Evolutionary conservation across 2,113 vertebrate genomes (phyloP), one percentile per base, ranked within the genome.

Genomic region (Nibea coibor): DNA sequence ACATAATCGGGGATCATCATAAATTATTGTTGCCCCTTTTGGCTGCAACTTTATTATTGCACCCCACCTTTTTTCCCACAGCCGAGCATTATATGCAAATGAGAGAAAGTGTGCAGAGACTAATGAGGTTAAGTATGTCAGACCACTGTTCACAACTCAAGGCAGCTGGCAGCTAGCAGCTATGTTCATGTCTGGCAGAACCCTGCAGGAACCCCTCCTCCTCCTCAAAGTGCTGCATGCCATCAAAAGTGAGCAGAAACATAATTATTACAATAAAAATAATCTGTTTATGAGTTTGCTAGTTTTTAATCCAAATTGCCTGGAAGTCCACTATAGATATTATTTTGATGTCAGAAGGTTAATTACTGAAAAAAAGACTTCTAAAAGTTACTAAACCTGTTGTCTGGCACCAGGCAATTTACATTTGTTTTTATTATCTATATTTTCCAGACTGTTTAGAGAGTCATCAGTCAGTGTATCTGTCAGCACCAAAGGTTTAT

Each of bases 1-100:
- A 90, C 57, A 75, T 81, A 79, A 80, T 75, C 45, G 22, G 70
- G 74, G 89, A 83, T 88, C 75, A 85, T 90, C 76, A 85, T 87
- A 89, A 90, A 87, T 89, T 81, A 85, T 78, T 81, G 43, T 84
- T 75, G 62, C 59, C 56, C 76, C 62, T 73, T 39, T 81, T 75
- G 82, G 62, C 65, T 84, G 56, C 65, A 73, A 39, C 43, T 75
- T 80, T 67, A 86, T 78, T 88, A 68, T 75, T 75, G 42, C 58
- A 54, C 42, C 62, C 50, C 16, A 80, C 56, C 42, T 48, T 83
- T 56, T 79, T 54, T 53, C 43, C 26, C 61, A 48, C 20, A 74
- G 66, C 53, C 43, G 73, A 75, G 58, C 67, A 48, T 73, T 16
- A 43, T 76, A 86, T 89, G 73, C 69, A 88, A 85, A 85, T 86